A percentile compares a stretch with the other conserved stretches of the same genome.
These are phyloP conservation scores for Campylomormyrus numenius DNA, from an alignment of 2,113 vertebrate genomes.

Conservation along the genomic window DNA sequence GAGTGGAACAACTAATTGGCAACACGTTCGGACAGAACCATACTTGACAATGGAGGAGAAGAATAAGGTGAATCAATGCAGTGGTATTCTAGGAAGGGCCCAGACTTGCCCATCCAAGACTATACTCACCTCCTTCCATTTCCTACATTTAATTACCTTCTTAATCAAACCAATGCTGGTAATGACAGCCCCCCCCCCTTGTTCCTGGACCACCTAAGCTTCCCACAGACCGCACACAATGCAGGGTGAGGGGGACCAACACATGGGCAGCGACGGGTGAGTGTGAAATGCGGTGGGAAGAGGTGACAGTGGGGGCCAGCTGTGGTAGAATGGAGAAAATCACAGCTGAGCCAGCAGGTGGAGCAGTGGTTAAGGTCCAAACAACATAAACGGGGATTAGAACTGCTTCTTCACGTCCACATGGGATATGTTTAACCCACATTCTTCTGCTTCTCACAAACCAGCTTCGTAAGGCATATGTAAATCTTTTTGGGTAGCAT, in stretches of 20 bases:
- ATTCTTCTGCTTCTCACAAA: neutral
- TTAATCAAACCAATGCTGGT: slow-evolving; percentile 57
- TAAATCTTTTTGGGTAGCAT: neutral
- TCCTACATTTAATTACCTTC: slow-evolving; percentile 45
- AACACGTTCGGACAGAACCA: slow-evolving; percentile 70
- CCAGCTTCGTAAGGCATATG: neutral
- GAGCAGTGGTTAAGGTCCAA: neutral
- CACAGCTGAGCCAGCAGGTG: neutral
- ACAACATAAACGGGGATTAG: neutral
- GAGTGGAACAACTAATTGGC: slow-evolving; percentile 56
- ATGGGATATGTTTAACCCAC: neutral
- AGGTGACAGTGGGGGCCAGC: neutral
- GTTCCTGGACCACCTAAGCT: slow-evolving; percentile 32
- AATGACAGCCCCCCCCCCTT: slow-evolving; percentile 39
- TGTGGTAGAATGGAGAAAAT: neutral
- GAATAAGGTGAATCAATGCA: slow-evolving; percentile 50
- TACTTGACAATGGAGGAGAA: slow-evolving; percentile 53
- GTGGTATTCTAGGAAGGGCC: slow-evolving; percentile 61
- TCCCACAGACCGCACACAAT: slow-evolving; percentile 45
- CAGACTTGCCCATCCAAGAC: slow-evolving; percentile 60
- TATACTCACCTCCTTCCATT: slow-evolving; percentile 21
- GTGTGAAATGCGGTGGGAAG: neutral
- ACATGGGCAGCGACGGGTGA: neutral
- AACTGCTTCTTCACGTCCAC: neutral
- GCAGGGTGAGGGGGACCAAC: slow-evolving; percentile 26